These are phyloP conservation scores for Bellardia bayeri DNA, from an alignment of 2,888 invertebrate genomes.

Conservation along the genomic window DNA sequence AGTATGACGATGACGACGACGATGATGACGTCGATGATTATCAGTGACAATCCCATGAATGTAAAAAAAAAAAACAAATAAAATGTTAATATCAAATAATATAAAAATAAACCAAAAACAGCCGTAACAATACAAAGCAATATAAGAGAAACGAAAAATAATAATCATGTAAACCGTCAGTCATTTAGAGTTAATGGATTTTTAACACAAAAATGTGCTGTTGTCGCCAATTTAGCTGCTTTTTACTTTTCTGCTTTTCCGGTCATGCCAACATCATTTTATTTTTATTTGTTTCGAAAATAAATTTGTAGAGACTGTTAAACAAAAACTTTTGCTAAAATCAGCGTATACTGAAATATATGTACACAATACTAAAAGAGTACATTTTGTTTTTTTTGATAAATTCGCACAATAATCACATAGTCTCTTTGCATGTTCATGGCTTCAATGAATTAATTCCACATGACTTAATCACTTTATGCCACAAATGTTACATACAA, in stretches of 20 bases:
- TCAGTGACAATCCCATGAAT: constrained; percentile 55
- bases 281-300: neutral
- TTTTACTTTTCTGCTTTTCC: constrained; percentile 45
- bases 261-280: constrained; percentile 58
- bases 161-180: constrained; percentile 69
- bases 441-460: constrained; percentile 67
- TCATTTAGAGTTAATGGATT: constrained; percentile 69
- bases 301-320: neutral
- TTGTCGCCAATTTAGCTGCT: constrained; percentile 52
- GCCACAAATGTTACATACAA: constrained; percentile 39
- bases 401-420: constrained; percentile 56
- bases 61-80: constrained; percentile 5
- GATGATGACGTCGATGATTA: constrained; percentile 45
- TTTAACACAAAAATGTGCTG: constrained; percentile 68
- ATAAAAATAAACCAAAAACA: constrained; percentile 29
- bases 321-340: constrained; percentile 8
- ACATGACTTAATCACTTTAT: constrained; percentile 68
- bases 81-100: constrained; percentile 42
- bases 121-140: constrained; percentile 14
- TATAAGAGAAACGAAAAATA: constrained; percentile 47
- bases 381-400: constrained; percentile 18
- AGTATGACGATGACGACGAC: constrained; percentile 14
- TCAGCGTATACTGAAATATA: neutral
- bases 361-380: neutral
- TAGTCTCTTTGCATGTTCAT: constrained; percentile 46